A percentile compares a stretch with the other conserved stretches of the same genome.
These are phyloP conservation scores for Drosophila parvula DNA, from an alignment of 1,140 invertebrate genomes.

Conservation along the genomic window DNA sequence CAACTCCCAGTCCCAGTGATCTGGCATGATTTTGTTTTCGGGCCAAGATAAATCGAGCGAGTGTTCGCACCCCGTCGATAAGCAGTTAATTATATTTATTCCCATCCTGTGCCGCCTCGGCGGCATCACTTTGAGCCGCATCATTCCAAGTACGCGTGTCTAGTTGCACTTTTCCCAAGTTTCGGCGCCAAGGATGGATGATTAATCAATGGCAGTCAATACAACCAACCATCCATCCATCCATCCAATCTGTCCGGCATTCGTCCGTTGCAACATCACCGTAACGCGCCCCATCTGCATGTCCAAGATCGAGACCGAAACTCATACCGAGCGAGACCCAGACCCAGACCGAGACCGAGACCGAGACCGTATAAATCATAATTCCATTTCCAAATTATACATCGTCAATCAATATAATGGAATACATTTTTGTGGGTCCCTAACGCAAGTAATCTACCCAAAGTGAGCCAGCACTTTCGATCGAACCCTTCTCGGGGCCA, in stretches of 20 bases:
- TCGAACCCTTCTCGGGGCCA: conserved; percentile 35
- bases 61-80: conserved; percentile 81
- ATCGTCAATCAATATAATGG: conserved; percentile 81
- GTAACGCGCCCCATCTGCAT: conserved; percentile 27
- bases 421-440: conserved; percentile 48
- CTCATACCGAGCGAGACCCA: conserved; percentile 2
- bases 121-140: conserved; percentile 61
- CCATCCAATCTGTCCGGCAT: conserved; percentile 19
- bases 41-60: conserved; percentile 68
- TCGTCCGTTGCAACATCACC: conserved; percentile 62
- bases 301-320: too few species aligned
- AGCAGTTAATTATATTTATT: conserved; percentile 81
- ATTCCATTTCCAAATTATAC: conserved; percentile 77
- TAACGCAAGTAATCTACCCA: conserved; percentile 60
- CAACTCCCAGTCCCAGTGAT: conserved; percentile 31
- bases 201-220: conserved; percentile 80
- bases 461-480: conserved; percentile 73
- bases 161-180: conserved; percentile 70
- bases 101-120: conserved; percentile 58
- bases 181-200: conserved; percentile 70
- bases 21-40: conserved; percentile 61
- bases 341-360: background rate
- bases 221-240: conserved; percentile 35
- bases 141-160: conserved; percentile 76
- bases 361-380: conserved; percentile 76